Evolutionary conservation across 64 coral and sea anemone species (phyloP).

Genomic region (Pocillopora verrucosa): DNA sequence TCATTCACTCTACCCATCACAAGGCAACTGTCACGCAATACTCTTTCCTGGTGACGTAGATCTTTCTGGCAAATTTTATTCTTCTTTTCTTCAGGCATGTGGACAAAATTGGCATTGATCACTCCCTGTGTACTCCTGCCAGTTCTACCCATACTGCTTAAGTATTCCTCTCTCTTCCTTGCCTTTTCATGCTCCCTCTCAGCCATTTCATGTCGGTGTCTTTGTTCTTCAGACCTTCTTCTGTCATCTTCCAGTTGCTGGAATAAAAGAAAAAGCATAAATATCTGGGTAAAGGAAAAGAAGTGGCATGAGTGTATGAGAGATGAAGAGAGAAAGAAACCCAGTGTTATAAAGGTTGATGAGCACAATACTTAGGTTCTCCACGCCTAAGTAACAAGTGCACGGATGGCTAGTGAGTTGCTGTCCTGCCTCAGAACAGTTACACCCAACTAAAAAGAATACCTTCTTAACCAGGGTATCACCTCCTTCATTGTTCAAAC

Average conservation of each 20-base stretch:
- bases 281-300: not conserved
- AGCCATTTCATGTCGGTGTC: slow-evolving; percentile 32
- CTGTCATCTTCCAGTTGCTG: slow-evolving; percentile 70
- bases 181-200: slow-evolving; percentile 58
- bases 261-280: not conserved
- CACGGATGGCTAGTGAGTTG: too few species aligned
- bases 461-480: too few species aligned
- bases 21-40: slow-evolving; percentile 80
- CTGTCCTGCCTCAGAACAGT: too few species aligned
- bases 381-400: too few species aligned
- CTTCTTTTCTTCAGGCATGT: slow-evolving; percentile 87
- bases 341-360: too few species aligned
- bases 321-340: not conserved
- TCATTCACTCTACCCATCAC: slow-evolving; percentile 94
- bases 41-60: slow-evolving; percentile 86
- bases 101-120: slow-evolving; percentile 77
- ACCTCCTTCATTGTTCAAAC: too few species aligned
- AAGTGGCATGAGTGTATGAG: not conserved
- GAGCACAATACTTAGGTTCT: too few species aligned
- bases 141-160: slow-evolving; percentile 79
- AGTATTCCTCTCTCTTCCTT: slow-evolving; percentile 58
- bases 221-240: slow-evolving; percentile 42
- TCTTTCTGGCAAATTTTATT: slow-evolving; percentile 76
- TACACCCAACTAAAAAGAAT: too few species aligned
- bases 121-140: slow-evolving; percentile 61